Percentiles rank a stretch among this genome's conserved stretches.
Evolutionary conservation across 2,113 vertebrate species (phyloP).

Genomic region (Neolamprologus longior): DNA sequence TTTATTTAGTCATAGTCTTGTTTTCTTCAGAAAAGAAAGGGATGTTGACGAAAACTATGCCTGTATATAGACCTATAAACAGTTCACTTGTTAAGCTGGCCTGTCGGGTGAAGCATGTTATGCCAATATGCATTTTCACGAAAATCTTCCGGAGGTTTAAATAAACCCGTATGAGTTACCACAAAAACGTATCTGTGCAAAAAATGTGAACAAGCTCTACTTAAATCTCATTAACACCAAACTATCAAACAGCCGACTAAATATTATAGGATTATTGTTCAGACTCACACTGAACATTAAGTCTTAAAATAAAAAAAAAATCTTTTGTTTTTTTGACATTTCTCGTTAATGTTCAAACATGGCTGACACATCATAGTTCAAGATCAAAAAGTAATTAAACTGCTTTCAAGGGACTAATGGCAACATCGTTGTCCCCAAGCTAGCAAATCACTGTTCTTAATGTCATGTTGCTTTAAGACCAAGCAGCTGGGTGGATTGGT

Average conservation of each 20-base stretch:
- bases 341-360: neutral
- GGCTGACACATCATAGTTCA: neutral
- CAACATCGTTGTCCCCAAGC: rapidly evolving
- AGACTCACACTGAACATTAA: neutral
- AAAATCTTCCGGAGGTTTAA: neutral
- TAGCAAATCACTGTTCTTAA: neutral
- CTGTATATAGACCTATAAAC: neutral
- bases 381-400: neutral
- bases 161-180: neutral
- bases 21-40: neutral
- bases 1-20: neutral
- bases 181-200: neutral
- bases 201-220: neutral
- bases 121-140: neutral
- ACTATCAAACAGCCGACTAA: neutral
- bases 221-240: neutral
- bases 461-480: neutral
- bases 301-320: neutral
- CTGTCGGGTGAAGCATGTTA: neutral
- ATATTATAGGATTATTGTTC: neutral
- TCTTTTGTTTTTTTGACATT: neutral
- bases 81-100: neutral
- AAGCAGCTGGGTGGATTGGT: neutral
- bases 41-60: neutral
- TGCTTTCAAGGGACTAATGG: neutral